A percentile compares a stretch with the other conserved stretches of the same genome.
Conservation (phyloP, 2,113 vertebrate genomes). For the cattle (Bos taurus) region ARS-UCD2.0 NC_037331.1:105733001-105733500, state of each 20-base stretch:
- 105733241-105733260: background rate
- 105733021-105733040: background rate
- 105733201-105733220: background rate
- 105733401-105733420: no score
- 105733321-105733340: background rate
- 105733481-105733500: no score
- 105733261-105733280: background rate
- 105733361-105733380: no score
- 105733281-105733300: accelerated
- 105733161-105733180: background rate
- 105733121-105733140: background rate
- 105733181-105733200: background rate
- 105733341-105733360: background rate
- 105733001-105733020: background rate
- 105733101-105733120: background rate
- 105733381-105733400: no score
- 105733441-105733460: no score
- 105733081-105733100: background rate
- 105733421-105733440: accelerated
- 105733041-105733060: accelerated
- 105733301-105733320: background rate
- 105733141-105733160: background rate
- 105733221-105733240: background rate
- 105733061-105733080: accelerated
- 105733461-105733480: no score